phyloP scores from a whole-genome alignment of 2,888 invertebrate species.

The Stenotaenia linearis region DNA sequence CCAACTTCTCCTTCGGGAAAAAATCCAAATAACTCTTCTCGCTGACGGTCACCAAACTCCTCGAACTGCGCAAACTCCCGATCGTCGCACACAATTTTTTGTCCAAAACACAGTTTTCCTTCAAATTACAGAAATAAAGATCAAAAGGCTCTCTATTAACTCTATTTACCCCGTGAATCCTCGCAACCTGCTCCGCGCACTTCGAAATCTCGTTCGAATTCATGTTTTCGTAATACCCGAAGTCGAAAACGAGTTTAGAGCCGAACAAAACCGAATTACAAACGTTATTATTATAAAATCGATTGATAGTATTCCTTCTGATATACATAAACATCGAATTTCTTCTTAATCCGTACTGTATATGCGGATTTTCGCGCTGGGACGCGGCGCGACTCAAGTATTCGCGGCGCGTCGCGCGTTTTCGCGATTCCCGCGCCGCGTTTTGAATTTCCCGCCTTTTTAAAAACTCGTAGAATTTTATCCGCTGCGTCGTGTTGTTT shows the following conservation, averaged over 20 bases:
- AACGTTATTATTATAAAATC: conserved; percentile 57
- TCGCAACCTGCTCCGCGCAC: conserved; percentile 71
- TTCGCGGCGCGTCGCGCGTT: background rate
- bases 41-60: conserved; percentile 68
- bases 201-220: conserved; percentile 61
- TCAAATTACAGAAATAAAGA: conserved; percentile 68
- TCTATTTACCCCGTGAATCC: conserved; percentile 68
- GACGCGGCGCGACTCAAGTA: background rate
- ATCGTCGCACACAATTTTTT: conserved; percentile 57
- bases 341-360: conserved; percentile 24
- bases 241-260: conserved; percentile 72
- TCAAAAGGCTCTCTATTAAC: conserved; percentile 67
- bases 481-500: background rate
- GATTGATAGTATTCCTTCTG: conserved; percentile 59
- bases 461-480: background rate
- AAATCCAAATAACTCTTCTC: conserved; percentile 68
- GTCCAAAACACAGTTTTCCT: conserved; percentile 53
- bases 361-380: background rate
- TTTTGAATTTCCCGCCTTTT: background rate
- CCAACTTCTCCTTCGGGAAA: conserved; percentile 70
- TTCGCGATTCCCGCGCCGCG: background rate
- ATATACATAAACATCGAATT: conserved; percentile 60
- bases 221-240: conserved; percentile 75
- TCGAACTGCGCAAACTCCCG: conserved; percentile 61
- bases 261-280: conserved; percentile 57